Conservation (phyloP, 2,888 invertebrate species). For the Tryphoninae sp. region DNA sequence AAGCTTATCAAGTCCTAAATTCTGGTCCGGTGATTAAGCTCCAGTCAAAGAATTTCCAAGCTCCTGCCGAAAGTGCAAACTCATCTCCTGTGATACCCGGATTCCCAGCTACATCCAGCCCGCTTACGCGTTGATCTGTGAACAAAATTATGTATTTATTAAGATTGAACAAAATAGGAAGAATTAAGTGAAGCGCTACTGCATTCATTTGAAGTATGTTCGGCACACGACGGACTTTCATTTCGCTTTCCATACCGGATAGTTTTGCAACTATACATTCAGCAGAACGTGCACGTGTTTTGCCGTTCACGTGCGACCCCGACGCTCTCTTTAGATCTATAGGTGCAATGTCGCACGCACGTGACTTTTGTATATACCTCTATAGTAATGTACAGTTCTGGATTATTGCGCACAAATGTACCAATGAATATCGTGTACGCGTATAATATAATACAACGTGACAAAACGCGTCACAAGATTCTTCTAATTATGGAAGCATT, state of each 20-base stretch:
- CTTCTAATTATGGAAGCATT: too few species aligned
- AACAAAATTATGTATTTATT: background rate
- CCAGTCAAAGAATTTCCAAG: background rate
- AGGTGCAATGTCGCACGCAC: constrained; percentile 45
- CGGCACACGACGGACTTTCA: constrained; percentile 2
- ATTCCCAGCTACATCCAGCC: constrained; percentile 17
- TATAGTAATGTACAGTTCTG: constrained; percentile 12
- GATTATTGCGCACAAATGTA: constrained; percentile 35
- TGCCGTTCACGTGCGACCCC: constrained; percentile 57
- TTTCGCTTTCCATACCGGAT: background rate
- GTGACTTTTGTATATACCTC: constrained; percentile 43
- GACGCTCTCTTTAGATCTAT: constrained; percentile 21
- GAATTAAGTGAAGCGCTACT: constrained; percentile 7
- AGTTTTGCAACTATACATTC: constrained; percentile 25
- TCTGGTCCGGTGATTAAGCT: background rate
- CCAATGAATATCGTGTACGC: constrained; percentile 5
- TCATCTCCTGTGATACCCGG: constrained; percentile 16
- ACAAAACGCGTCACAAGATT: background rate
- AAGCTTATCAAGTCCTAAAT: background rate
- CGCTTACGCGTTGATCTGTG: constrained; percentile 22
- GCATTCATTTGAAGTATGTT: background rate
- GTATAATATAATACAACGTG: background rate
- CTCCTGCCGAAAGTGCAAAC: background rate
- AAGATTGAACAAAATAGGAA: constrained; percentile 13
- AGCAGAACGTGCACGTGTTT: constrained; percentile 61